Conservation (phyloP, 2,797 vertebrate genomes). For the Phoxinus dragarum region DNA sequence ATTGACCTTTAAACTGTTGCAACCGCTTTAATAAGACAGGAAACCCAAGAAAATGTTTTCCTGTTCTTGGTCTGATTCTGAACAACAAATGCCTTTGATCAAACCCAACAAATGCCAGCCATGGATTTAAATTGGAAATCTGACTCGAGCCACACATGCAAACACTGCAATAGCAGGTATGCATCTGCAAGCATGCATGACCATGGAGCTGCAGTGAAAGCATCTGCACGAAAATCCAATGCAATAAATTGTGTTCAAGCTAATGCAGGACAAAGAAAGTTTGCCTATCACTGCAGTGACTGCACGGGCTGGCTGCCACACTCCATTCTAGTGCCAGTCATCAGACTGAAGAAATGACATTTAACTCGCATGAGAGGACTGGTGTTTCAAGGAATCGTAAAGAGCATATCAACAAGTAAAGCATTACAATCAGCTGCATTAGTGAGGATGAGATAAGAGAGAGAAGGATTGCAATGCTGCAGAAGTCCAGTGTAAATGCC, state of each 20-base stretch:
- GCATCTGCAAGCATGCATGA: conserved; percentile 8
- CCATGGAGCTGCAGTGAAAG: not conserved
- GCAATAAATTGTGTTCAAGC: not conserved
- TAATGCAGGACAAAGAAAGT: conserved; percentile 45
- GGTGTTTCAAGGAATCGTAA: not conserved
- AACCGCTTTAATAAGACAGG: not conserved
- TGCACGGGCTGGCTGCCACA: conserved; percentile 1
- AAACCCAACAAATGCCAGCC: conserved; percentile 2
- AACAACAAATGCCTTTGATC: not conserved
- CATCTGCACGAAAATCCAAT: not conserved
- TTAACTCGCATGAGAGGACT: conserved; percentile 5
- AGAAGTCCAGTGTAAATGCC: conserved; percentile 34
- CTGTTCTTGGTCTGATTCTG: not conserved
- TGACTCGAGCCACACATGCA: conserved; percentile 24
- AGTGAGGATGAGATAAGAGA: conserved; percentile 7
- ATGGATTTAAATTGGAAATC: not conserved
- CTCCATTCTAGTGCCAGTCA: not conserved
- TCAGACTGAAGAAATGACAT: conserved; percentile 11
- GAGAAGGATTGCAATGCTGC: conserved; percentile 55
- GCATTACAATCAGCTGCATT: conserved; percentile 43
- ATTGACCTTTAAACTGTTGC: conserved; percentile 18
- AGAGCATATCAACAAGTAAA: conserved; percentile 65
- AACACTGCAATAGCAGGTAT: conserved; percentile 14
- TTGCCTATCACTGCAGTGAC: conserved; percentile 38
- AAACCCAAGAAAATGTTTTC: not conserved